These are phyloP conservation scores for Erebia ligea DNA, from an alignment of 2,888 invertebrate genomes.

Conservation along the genomic window DNA sequence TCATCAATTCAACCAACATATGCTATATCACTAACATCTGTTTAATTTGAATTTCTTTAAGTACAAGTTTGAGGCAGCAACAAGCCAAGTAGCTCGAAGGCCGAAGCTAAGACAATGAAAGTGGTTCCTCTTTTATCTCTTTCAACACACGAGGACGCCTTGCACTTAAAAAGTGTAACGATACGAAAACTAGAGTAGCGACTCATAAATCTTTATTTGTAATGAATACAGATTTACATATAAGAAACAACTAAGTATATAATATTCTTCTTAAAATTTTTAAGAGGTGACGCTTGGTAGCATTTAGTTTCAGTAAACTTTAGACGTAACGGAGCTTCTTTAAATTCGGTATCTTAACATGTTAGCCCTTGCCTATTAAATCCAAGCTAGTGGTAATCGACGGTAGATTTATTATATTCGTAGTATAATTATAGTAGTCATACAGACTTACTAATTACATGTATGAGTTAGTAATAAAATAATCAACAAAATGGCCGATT, in stretches of 20 bases:
- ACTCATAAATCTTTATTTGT: neutral
- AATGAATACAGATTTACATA: neutral
- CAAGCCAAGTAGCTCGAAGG: neutral
- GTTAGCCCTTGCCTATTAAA: no score
- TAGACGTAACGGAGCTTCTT: no score
- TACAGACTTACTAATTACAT: no score
- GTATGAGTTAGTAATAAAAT: no score
- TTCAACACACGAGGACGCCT: slow-evolving; percentile 11
- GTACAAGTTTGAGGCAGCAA: neutral
- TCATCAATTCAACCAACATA: neutral
- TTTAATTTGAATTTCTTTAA: neutral
- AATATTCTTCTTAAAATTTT: neutral
- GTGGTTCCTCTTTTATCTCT: slow-evolving; percentile 17
- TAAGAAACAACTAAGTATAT: neutral
- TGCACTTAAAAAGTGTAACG: slow-evolving; percentile 7
- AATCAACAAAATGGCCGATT: no score
- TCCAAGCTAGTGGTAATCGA: no score
- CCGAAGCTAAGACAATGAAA: slow-evolving; percentile 3
- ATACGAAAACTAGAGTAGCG: neutral
- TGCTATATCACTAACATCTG: neutral
- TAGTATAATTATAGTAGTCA: no score
- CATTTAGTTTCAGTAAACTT: no score
- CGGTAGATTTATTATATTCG: no score
- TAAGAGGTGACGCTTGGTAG: no score
- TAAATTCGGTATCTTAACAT: no score